phyloP scores from a whole-genome alignment of 2,113 vertebrate species.

The Menidia beryllina region DNA sequence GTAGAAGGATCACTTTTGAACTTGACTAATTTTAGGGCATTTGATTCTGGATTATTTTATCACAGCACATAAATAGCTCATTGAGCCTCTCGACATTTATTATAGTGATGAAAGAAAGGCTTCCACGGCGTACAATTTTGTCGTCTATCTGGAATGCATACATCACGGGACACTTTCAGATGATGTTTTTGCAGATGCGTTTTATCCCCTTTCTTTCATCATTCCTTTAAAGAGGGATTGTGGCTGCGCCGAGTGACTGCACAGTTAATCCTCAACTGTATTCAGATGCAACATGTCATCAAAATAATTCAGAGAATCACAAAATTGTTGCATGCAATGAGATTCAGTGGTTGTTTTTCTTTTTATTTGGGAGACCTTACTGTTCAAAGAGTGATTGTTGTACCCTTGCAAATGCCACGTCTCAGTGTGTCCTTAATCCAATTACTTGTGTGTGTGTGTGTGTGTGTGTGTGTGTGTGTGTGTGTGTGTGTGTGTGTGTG shows the following conservation, averaged over 20 bases:
- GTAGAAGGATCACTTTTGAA: constrained; percentile 37
- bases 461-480: constrained; percentile 5
- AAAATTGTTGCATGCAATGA: not conserved
- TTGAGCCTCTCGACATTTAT: constrained; percentile 34
- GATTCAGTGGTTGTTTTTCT: constrained; percentile 18
- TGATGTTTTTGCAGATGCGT: constrained; percentile 9
- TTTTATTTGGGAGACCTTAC: constrained; percentile 15
- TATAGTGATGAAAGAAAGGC: constrained; percentile 29
- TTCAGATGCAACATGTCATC: constrained; percentile 27
- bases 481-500: constrained; percentile 9
- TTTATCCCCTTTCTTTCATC: constrained; percentile 19
- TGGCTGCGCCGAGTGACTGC: constrained; percentile 16
- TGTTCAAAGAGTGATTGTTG: constrained; percentile 37
- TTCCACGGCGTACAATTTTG: constrained; percentile 20
- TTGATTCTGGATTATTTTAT: constrained; percentile 36
- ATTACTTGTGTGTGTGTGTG: not conserved
- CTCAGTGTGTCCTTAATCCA: constrained; percentile 35
- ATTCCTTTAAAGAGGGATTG: constrained; percentile 11
- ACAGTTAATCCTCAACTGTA: constrained; percentile 7
- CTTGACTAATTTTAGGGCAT: constrained; percentile 42
- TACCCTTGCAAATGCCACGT: constrained; percentile 60
- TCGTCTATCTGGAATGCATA: not conserved
- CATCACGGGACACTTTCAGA: constrained; percentile 9
- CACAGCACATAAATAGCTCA: constrained; percentile 36
- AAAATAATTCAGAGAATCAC: constrained; percentile 25